Percentiles rank a stretch among this genome's conserved stretches.
These are phyloP conservation scores for Drosophila acutilabella DNA, from an alignment of 2,888 invertebrate species.

Conservation along the genomic window DNA sequence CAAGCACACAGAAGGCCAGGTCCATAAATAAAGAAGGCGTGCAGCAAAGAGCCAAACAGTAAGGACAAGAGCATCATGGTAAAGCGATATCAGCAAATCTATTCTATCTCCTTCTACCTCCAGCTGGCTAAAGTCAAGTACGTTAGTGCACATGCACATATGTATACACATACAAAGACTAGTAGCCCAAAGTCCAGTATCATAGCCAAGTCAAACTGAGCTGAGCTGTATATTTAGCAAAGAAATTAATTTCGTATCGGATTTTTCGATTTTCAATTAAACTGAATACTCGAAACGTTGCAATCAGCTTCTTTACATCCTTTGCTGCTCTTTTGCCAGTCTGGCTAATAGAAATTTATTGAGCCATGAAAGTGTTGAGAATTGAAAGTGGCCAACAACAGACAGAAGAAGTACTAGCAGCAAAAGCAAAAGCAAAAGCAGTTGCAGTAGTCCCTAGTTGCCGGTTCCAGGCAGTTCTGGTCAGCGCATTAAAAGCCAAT, in stretches of 20 bases:
- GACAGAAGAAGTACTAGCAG: slow-evolving; percentile 8
- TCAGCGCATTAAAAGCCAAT: slow-evolving; percentile 73
- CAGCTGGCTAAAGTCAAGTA: slow-evolving; percentile 46
- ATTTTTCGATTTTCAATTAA: slow-evolving; percentile 83
- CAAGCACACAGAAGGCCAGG: slow-evolving; percentile 47
- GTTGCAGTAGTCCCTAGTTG: slow-evolving; percentile 9
- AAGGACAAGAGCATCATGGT: slow-evolving; percentile 59
- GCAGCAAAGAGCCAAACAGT: slow-evolving; percentile 32
- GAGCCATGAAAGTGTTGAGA: slow-evolving; percentile 81
- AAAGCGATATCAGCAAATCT: slow-evolving; percentile 50
- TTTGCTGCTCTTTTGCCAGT: slow-evolving; percentile 9
- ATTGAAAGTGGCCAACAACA: slow-evolving; percentile 39
- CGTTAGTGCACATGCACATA: slow-evolving; percentile 26
- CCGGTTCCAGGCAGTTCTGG: slow-evolving; percentile 36
- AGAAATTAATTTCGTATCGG: slow-evolving; percentile 82
- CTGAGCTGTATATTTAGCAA: slow-evolving; percentile 71
- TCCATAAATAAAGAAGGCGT: slow-evolving; percentile 73
- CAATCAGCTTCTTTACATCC: slow-evolving; percentile 10
- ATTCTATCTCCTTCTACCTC: neutral
- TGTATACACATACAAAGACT: slow-evolving; percentile 25
- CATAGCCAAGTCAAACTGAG: slow-evolving; percentile 40
- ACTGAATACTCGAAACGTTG: slow-evolving; percentile 66
- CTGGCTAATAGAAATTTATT: slow-evolving; percentile 76
- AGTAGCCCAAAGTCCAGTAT: slow-evolving; percentile 19
- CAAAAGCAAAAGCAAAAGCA: neutral